A percentile compares a stretch with the other conserved stretches of the same genome.
Conservation (phyloP, 2,113 vertebrate genomes). For the Zootoca vivipara region DNA sequence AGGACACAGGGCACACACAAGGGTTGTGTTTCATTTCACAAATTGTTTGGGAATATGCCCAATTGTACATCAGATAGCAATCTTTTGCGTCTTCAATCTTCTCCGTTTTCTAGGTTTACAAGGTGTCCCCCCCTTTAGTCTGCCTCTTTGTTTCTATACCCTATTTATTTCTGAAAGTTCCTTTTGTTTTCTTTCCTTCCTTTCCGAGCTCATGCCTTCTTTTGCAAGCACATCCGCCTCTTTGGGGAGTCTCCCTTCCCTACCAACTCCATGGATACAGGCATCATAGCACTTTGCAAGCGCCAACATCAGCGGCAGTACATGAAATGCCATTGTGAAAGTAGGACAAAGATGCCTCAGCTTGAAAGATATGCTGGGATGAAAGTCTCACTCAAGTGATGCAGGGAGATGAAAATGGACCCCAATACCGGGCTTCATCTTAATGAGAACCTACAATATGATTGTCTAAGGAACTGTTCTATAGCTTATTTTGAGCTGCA, state of each 20-base stretch:
- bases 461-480: neutral
- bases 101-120: neutral
- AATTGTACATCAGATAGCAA: neutral
- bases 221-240: neutral
- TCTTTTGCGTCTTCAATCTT: neutral
- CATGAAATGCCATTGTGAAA: neutral
- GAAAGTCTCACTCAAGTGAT: neutral
- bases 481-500: neutral
- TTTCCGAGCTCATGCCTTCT: neutral
- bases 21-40: too few species aligned
- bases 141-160: neutral
- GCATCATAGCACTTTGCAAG: neutral
- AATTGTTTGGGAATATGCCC: too few species aligned
- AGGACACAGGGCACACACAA: too few species aligned
- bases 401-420: neutral
- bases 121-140: too few species aligned
- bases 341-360: neutral
- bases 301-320: neutral
- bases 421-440: neutral
- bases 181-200: neutral
- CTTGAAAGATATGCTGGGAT: neutral
- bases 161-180: neutral
- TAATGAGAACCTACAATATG: slow-evolving; percentile 17
- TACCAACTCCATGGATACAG: neutral
- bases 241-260: neutral